Conservation (phyloP, 2,113 vertebrate genomes). For the Cervus canadensis region DNA sequence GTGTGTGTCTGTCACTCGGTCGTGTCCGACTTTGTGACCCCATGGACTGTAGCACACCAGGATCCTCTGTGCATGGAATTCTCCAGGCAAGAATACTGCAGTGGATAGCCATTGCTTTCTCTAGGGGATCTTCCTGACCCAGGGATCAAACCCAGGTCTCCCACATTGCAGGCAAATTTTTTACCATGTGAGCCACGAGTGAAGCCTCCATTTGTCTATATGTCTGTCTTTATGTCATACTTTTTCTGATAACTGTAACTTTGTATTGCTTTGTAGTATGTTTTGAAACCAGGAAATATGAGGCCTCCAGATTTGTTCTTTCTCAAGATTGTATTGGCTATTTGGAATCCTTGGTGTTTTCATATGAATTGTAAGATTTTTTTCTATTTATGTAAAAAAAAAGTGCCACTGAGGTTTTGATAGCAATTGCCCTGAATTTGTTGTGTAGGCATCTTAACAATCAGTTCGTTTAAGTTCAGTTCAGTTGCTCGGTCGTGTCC, state of each 20-base stretch:
- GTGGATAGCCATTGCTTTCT: background rate
- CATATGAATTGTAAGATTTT: background rate
- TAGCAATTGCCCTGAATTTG: background rate
- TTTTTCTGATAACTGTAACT: background rate
- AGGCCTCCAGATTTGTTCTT: background rate
- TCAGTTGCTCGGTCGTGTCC: background rate
- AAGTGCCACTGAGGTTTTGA: background rate
- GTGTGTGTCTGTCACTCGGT: background rate
- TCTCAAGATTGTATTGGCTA: background rate
- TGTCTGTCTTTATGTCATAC: background rate
- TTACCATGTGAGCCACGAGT: background rate
- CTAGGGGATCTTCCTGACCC: background rate
- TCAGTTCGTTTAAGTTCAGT: background rate
- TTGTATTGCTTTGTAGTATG: background rate
- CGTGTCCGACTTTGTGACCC: background rate
- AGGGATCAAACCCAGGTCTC: background rate
- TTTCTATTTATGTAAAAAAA: background rate
- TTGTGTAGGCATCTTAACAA: background rate
- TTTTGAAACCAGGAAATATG: conserved; percentile 10
- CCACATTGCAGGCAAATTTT: background rate
- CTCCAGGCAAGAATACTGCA: background rate
- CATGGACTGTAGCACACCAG: background rate
- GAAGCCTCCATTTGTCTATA: background rate
- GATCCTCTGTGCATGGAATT: background rate
- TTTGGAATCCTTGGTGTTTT: background rate